Base-by-base conservation (phyloP, 2,888 invertebrate genomes). In the Brachypalpus laphriformis region DNA sequence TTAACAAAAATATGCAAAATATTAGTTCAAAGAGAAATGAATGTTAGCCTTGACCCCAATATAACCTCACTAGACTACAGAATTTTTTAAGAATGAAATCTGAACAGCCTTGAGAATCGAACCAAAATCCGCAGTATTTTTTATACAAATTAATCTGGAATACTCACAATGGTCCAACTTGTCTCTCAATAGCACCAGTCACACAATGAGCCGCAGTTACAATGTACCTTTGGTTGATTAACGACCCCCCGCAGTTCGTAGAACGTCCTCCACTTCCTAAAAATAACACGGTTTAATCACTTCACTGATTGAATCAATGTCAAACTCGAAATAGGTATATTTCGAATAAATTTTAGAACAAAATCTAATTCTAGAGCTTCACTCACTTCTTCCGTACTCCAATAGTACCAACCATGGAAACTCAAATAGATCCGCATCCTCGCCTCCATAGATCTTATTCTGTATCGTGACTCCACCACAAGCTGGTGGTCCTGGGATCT, bases 341-440 rank as follows among this genome's bases (percentile, higher is more conserved):
- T 25, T 25, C 25, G 25, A 25, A 25, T 25, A 25, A 25, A 25
- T n/a, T n/a, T n/a, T n/a, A n/a, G n/a, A n/a, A 5, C 25, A 25
- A 31, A 8, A 8, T 7, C 31, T 8, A 4, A 2, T 25, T 28
- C 28, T 28, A 28, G 28, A 28, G 9, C 34, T 34, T 34, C 34
- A 34, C 47, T 87, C 85, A 89, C 93, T 87, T 45, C 88, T 80
- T 68, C 87, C 93, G 88, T 95, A 95, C 89, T 94, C 93, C 20
- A 95, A 88, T n/a, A 95, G 90, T 0, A 93, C 93, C 93, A 95
- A 94, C 95, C 95, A 95, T 0, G 95, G 95, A 87, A 94, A 95
- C 87, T 95, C 95, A 77, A 94, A 94, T 0, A 95, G 90, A 0
- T 94, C 93, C 0, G 95, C 91, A 75, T 91, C 89, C 18, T 92